phyloP scores from a whole-genome alignment of 30 jellyfish, hydroid and myxozoan genomes.

The Hydra vulgaris region DNA sequence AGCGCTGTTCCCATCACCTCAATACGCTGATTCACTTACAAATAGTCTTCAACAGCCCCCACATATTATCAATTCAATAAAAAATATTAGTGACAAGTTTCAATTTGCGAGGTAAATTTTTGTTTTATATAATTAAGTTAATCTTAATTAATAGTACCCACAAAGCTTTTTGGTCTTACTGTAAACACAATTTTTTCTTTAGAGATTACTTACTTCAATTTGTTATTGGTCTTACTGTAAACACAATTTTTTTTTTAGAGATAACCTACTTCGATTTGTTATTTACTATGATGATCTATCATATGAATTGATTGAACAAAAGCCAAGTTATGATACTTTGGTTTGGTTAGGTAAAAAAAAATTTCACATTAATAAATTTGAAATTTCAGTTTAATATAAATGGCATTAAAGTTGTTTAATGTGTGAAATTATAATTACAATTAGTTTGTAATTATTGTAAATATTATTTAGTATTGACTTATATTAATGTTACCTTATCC shows the following conservation, averaged over 20 bases:
- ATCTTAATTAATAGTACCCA: too few relatives aligned
- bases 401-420: not conserved
- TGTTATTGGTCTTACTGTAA: too few relatives aligned
- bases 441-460: too few relatives aligned
- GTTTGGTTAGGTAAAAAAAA: conserved; percentile 7
- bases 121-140: too few relatives aligned
- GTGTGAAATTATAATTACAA: too few relatives aligned
- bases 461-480: too few relatives aligned
- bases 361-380: too few relatives aligned
- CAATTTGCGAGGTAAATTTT: not conserved
- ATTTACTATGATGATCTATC: conserved; percentile 10
- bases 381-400: not conserved
- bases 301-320: conserved; percentile 7
- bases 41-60: not conserved
- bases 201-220: too few relatives aligned
- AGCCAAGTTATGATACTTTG: conserved; percentile 19
- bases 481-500: too few relatives aligned
- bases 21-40: conserved; percentile 24
- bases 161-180: too few relatives aligned
- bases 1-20: conserved; percentile 48
- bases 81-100: not conserved
- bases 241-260: too few relatives aligned
- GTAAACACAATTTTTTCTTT: too few relatives aligned
- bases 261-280: conserved; percentile 12
- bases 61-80: not conserved